phyloP scores from a whole-genome alignment of 2,797 vertebrate species.

The Characodon lateralis region DNA sequence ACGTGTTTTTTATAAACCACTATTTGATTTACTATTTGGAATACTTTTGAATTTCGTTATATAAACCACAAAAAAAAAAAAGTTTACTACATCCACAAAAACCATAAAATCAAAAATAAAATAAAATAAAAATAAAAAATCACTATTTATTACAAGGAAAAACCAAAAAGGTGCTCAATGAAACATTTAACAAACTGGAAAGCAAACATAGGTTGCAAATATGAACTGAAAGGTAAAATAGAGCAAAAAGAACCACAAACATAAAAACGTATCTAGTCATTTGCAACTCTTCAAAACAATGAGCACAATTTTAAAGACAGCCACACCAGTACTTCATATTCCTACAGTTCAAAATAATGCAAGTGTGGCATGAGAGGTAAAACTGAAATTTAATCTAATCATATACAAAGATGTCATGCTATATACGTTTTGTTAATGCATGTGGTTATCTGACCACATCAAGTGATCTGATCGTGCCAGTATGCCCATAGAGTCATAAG shows the following conservation, averaged over 20 bases:
- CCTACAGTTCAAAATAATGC: background rate
- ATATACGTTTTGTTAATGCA: too few species aligned
- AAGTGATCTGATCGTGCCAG: too few species aligned
- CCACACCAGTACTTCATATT: background rate
- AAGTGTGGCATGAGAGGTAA: background rate
- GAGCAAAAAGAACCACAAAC: background rate
- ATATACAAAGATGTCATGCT: background rate
- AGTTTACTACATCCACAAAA: background rate
- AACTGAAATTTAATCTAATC: background rate
- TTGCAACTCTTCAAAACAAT: background rate
- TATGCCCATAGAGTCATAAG: too few species aligned
- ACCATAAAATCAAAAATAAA: background rate
- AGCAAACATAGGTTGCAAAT: background rate
- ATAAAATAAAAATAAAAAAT: background rate
- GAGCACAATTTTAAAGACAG: too few species aligned
- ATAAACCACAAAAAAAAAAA: background rate
- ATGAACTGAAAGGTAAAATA: background rate
- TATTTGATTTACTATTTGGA: too few species aligned
- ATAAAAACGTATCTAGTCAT: background rate
- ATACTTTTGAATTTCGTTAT: background rate
- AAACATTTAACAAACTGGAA: background rate
- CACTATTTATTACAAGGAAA: background rate
- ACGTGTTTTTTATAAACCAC: background rate
- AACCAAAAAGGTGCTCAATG: background rate
- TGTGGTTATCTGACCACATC: too few species aligned